phyloP scores from a whole-genome alignment of 2,113 vertebrate species.

The Hipposideros armiger region DNA sequence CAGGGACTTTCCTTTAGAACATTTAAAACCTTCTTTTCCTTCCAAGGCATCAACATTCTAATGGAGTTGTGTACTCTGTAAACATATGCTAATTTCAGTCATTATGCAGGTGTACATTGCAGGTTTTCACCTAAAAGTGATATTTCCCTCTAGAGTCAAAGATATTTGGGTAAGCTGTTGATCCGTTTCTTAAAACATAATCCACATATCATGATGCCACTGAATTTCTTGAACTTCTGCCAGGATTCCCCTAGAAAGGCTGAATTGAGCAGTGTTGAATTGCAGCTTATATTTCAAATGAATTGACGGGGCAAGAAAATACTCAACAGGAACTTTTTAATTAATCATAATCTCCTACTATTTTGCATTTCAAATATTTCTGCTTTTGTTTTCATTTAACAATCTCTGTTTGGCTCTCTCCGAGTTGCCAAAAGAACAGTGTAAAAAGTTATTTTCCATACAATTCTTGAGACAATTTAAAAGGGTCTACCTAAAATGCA shows the following conservation, averaged over 20 bases:
- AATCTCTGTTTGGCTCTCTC: background rate
- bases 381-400: background rate
- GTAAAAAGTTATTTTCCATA: background rate
- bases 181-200: slow-evolving; percentile 70
- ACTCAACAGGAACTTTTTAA: slow-evolving; percentile 35
- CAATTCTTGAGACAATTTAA: background rate
- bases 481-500: background rate
- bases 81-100: slow-evolving; percentile 72
- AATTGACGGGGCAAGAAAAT: background rate
- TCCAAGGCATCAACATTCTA: slow-evolving; percentile 45
- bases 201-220: background rate
- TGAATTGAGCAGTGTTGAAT: background rate
- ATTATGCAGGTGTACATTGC: slow-evolving; percentile 61
- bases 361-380: slow-evolving; percentile 39
- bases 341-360: slow-evolving; percentile 36
- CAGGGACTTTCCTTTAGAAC: slow-evolving; percentile 50
- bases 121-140: slow-evolving; percentile 64
- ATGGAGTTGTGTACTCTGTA: slow-evolving; percentile 21
- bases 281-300: slow-evolving; percentile 25
- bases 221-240: background rate
- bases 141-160: slow-evolving; percentile 71
- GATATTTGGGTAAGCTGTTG: background rate
- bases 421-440: background rate
- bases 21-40: slow-evolving; percentile 64
- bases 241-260: background rate